Evolutionary conservation across 2,113 vertebrate genomes (phyloP).

Genomic region (Corythornis vintsioides): DNA sequence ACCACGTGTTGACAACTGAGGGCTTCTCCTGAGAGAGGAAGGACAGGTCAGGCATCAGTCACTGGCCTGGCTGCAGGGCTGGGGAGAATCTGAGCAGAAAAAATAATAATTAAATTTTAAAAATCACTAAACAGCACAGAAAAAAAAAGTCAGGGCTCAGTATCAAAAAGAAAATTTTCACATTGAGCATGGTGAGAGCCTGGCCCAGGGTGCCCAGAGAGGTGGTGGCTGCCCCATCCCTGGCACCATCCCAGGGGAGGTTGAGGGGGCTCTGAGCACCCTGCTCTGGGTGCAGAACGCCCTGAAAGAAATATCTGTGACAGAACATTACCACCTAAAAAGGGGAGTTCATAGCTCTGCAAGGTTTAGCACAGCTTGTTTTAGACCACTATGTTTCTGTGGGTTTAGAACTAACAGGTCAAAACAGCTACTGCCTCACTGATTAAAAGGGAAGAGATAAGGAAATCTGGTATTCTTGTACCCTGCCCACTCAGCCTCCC

Average conservation of each 20-base stretch:
- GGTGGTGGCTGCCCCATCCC: neutral
- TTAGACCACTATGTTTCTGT: neutral
- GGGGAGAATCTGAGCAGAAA: neutral
- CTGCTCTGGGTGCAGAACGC: neutral
- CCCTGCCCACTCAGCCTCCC: neutral
- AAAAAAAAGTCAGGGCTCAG: neutral
- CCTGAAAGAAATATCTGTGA: neutral
- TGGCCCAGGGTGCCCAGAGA: neutral
- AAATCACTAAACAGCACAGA: neutral
- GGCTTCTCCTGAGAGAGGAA: neutral
- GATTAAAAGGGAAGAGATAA: conserved; percentile 12
- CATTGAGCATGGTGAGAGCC: neutral
- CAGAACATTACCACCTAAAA: neutral
- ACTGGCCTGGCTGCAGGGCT: neutral
- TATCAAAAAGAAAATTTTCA: neutral
- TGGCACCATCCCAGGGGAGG: neutral
- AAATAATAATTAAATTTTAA: neutral
- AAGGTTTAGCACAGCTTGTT: neutral
- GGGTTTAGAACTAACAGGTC: neutral
- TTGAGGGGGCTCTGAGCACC: neutral
- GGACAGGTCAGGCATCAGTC: neutral
- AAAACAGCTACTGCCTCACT: neutral
- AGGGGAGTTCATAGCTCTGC: neutral
- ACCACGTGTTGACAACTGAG: neutral
- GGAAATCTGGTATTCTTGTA: neutral